Base-by-base conservation (phyloP, 2,113 vertebrate species). In the Labeo rohita region DNA sequence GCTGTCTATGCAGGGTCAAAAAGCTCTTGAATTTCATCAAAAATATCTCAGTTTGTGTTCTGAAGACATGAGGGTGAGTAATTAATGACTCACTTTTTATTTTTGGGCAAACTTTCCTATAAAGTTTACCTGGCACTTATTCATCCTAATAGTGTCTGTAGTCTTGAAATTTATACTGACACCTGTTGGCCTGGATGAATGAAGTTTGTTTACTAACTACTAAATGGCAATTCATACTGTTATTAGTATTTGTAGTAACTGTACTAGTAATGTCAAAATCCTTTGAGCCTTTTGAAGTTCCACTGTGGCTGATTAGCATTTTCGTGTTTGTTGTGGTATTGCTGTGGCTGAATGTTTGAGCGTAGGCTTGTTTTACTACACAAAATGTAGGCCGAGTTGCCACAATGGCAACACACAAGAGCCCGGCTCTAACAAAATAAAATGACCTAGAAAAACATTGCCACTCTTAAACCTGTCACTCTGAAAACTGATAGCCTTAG, bases 401-500 rank as follows among this genome's bases (percentile, higher is more conserved):
- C 76, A 79, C 36, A 61, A 43, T 43, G 18, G 76, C 52, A 28
- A 47, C n/a, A 80, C 59, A 65, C 43, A 61, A 61, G 5, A 79
- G 18, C 54, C 2, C 1, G 7, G 8, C 45, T 74, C 43, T 3
- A 65, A 47, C 21, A 15, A 65, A 65, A 80, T 65, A 10, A 80
- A 13, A 12, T 61, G 43, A 80, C 78, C 39, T 47, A 80, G 21
- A 45, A 49, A 80, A 65, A 80, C 59, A 65, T 15, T 63, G 47
- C 45, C 43, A 21, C 15, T 82, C 45, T 68, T 50, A 81, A 66
- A 83, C 45, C 23, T 36, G 80, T 63, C 36, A 2, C 2, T 23
- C 78, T 80, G 76, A 78, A 78, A 80, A 47, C 56, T n/a, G 16
- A 36, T 82, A 66, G 63, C 80, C 47, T 82, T 36, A 15, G 80